phyloP scores from a whole-genome alignment of 1,140 invertebrate genomes.

The Drosophila orena region DNA sequence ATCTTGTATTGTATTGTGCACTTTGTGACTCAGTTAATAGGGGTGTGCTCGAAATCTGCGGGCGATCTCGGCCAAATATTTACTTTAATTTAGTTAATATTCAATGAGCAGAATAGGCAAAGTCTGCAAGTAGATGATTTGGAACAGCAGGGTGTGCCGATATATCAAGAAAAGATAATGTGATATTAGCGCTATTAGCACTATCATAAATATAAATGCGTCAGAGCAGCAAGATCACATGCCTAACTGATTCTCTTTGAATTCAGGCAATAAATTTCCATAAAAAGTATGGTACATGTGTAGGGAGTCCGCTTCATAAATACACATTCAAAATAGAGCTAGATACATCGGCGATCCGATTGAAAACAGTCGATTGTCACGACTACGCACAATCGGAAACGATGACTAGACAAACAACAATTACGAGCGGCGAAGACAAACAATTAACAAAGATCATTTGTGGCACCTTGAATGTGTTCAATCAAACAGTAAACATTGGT shows the following conservation, averaged over 20 bases:
- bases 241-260: no score
- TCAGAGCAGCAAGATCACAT: constrained; percentile 1
- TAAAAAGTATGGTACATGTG: background rate
- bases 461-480: constrained; percentile 39
- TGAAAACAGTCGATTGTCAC: constrained; percentile 24
- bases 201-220: background rate
- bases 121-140: background rate
- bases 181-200: no score
- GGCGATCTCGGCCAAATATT: constrained; percentile 22
- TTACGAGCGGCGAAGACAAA: constrained; percentile 21
- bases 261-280: background rate
- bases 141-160: no score
- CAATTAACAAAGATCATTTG: constrained; percentile 28
- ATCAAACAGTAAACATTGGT: constrained; percentile 30
- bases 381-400: constrained; percentile 18
- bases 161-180: no score
- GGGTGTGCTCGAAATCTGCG: constrained; percentile 5
- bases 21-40: constrained; percentile 21
- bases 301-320: no score
- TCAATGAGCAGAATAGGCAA: background rate
- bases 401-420: constrained; percentile 22
- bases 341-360: constrained; percentile 8
- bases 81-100: constrained; percentile 11
- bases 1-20: constrained; percentile 4
- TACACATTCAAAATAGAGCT: no score